These are phyloP conservation scores for Florisuga fusca DNA, from an alignment of 2,797 vertebrate genomes.

Conservation along the genomic window DNA sequence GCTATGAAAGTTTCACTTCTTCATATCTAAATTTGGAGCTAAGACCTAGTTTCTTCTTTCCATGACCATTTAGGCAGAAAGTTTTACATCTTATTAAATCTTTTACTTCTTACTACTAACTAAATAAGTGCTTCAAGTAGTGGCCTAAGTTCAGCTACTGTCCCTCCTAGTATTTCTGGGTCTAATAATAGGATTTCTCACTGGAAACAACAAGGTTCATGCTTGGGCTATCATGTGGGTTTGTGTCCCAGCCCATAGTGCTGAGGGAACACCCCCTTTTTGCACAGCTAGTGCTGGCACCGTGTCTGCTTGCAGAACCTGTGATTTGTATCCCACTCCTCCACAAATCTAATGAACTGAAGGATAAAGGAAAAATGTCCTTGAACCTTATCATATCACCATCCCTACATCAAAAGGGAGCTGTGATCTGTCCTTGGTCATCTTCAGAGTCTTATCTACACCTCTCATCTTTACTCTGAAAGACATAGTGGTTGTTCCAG, in stretches of 20 bases:
- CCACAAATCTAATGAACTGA: not conserved
- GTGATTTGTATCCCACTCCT: not conserved
- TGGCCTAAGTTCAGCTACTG: not conserved
- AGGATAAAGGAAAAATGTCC: not conserved
- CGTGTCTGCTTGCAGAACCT: not conserved
- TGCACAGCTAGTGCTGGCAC: not conserved
- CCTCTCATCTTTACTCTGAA: not conserved
- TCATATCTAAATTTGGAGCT: not conserved
- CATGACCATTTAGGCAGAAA: not conserved
- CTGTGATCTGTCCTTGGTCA: not conserved
- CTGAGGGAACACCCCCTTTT: not conserved
- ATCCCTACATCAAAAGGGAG: not conserved
- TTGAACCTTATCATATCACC: not conserved
- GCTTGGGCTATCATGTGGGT: not conserved
- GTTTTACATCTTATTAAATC: not conserved
- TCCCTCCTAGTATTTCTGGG: rapidly evolving
- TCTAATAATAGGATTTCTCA: not conserved
- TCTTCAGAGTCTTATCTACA: not conserved
- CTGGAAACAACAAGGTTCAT: not conserved
- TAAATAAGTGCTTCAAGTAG: not conserved
- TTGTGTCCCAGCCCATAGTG: not conserved
- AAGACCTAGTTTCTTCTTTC: not conserved
- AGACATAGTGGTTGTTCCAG: not conserved
- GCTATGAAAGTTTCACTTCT: not conserved
- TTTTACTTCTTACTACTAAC: not conserved